Conservation (phyloP, 37 sponge, comb jelly and placozoan species). For the Amphimedon queenslandica region DNA sequence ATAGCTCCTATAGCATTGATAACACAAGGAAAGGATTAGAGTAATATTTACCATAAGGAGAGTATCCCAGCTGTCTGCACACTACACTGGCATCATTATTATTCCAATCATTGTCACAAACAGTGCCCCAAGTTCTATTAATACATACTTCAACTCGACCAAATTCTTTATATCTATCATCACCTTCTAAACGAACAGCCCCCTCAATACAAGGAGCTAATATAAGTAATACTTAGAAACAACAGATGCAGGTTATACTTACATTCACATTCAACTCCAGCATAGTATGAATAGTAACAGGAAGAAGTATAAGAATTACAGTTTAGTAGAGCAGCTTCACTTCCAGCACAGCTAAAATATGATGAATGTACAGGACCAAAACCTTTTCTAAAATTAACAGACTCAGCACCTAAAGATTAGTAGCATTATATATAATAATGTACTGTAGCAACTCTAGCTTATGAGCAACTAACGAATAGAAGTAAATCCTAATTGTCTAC, state of each 20-base stretch:
- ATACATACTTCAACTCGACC: slow-evolving; percentile 41
- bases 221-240: too few species aligned
- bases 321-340: background rate
- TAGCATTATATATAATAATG: too few species aligned
- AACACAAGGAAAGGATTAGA: too few species aligned
- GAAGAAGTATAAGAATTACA: background rate
- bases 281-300: slow-evolving; percentile 5
- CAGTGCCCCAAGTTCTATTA: slow-evolving; percentile 20
- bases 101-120: slow-evolving; percentile 50
- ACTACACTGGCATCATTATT: slow-evolving; percentile 46
- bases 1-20: too few species aligned
- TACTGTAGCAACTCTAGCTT: too few species aligned
- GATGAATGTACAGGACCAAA: slow-evolving; percentile 3
- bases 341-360: background rate
- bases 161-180: background rate
- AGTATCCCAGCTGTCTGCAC: slow-evolving; percentile 52
- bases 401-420: background rate
- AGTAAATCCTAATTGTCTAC: too few species aligned
- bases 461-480: too few species aligned
- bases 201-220: slow-evolving; percentile 10
- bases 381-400: background rate
- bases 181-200: slow-evolving; percentile 10
- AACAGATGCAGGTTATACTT: too few species aligned
- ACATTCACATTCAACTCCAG: slow-evolving; percentile 24
- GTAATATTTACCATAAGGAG: slow-evolving; percentile 34